Evolutionary conservation across 1,140 invertebrate species (phyloP), one percentile per base, ranked within the genome.

Genomic region (Vanessa atalanta): DNA sequence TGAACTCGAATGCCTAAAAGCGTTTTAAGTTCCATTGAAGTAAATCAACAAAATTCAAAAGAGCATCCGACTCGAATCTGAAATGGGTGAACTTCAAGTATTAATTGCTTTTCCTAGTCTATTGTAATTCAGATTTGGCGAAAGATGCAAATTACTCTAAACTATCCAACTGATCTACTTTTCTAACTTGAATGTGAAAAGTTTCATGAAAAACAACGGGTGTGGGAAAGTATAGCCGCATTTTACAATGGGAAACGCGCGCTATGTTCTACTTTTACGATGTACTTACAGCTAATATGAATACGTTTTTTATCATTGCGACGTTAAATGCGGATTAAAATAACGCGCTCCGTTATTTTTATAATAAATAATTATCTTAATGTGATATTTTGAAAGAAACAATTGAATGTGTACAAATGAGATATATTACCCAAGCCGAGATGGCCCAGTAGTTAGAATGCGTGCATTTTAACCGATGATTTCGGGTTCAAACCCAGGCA

Each of bases 51-150:
- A 87, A 89, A 86, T 87, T 88, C 87, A 86, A 89, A 89, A 88
- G 88, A 89, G 88, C 83, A 88, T 84, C 88, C 86, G 87, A 83
- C 88, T 88, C 85, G 81, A 84, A 88, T 85, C 83, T 83, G 83
- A 85, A 90, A 90, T 86, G 84, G 79, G 81, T 77, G 79, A 83
- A 92, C 86, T 89, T 89, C 79, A 86, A 90, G 89, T 91, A 92
- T 91, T 92, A 91, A 92, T 92, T 90, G 89, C 87, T 91, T 92
- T 89, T 87, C 83, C 83, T 87, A 84, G 84, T 87, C 87, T 86
- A 90, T 91, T 90, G 90, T 91, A 79, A 92, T 90, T 90, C 87
- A 88, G 86, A 86, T 88, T 86, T 83, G 80, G 83, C 76, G 80
- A 89, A 82, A 87, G 88, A 92, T 92, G 88, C 89, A 91, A 92